Conservation (phyloP, 1,140 invertebrate genomes). For the Ctenoplectra terminalis region DNA sequence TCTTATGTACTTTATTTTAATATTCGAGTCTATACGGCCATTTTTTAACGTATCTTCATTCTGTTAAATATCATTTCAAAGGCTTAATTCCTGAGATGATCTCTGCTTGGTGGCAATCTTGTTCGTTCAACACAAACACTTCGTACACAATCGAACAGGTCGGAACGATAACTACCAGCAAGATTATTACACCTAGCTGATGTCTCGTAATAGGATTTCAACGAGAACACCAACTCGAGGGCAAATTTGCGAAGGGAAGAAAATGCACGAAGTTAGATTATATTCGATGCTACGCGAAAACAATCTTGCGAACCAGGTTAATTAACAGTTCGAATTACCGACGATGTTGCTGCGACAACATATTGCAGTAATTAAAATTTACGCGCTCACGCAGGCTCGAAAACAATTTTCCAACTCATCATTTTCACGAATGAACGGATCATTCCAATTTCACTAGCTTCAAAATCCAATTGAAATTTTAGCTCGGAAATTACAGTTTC, state of each 20-base stretch:
- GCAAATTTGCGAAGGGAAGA: constrained; percentile 25
- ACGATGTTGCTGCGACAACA: not conserved
- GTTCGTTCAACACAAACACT: not conserved
- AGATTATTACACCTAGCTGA: constrained; percentile 21
- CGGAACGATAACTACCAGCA: not conserved
- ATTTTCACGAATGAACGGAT: not conserved
- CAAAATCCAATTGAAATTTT: no score
- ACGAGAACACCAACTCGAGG: constrained; percentile 2
- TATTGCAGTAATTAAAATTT: not conserved
- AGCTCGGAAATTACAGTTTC: not conserved
- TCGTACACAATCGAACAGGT: constrained; percentile 7
- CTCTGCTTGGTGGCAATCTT: not conserved
- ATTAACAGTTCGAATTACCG: constrained; percentile 7
- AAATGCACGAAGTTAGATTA: constrained; percentile 29
- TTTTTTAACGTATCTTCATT: no score
- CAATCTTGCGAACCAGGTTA: not conserved
- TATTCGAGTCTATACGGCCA: no score
- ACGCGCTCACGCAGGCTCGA: no score
- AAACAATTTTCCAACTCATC: not conserved
- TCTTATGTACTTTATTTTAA: no score
- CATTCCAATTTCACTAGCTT: not conserved
- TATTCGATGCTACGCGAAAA: not conserved
- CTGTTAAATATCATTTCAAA: not conserved
- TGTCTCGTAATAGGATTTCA: constrained; percentile 36
- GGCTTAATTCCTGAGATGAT: not conserved